Conservation (phyloP, 2,888 invertebrate species). For the Amblyteles armatorius region DNA sequence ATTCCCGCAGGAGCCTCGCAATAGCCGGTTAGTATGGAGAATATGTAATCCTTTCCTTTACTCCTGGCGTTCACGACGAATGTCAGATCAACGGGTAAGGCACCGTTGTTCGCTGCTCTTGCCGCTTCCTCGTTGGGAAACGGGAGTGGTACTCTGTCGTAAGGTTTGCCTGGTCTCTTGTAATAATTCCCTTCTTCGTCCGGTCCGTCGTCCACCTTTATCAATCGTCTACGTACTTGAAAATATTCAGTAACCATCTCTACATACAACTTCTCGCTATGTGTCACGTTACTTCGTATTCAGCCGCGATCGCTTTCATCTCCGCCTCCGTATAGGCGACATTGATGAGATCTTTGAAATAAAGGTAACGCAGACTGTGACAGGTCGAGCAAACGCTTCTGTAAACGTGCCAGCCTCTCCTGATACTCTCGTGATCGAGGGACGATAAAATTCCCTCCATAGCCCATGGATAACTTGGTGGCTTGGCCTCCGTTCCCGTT, state of each 20-base stretch:
- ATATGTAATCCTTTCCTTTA: slow-evolving; percentile 97
- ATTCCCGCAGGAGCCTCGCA: slow-evolving; percentile 96
- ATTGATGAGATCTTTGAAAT: slow-evolving; percentile 95
- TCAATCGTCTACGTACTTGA: background rate
- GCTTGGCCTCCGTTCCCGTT: slow-evolving; percentile 90
- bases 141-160: slow-evolving; percentile 95
- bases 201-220: slow-evolving; percentile 91
- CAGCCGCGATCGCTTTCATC: slow-evolving; percentile 97
- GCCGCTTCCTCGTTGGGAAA: slow-evolving; percentile 98
- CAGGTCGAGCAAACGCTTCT: slow-evolving; percentile 99
- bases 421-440: slow-evolving; percentile 93
- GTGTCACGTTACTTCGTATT: slow-evolving; percentile 86
- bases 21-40: slow-evolving; percentile 97
- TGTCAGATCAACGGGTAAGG: slow-evolving; percentile 97
- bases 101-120: slow-evolving; percentile 97
- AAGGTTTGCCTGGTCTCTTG: slow-evolving; percentile 95
- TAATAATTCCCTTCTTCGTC: slow-evolving; percentile 95
- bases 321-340: slow-evolving; percentile 96
- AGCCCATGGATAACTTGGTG: slow-evolving; percentile 93
- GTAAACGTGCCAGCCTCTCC: slow-evolving; percentile 97
- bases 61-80: slow-evolving; percentile 93
- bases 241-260: background rate
- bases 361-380: slow-evolving; percentile 96
- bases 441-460: slow-evolving; percentile 91
- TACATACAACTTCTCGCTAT: background rate